A percentile compares a stretch with the other conserved stretches of the same genome.
Conservation (phyloP, 2,797 vertebrate species). For the Megaceryle alcyon region DNA sequence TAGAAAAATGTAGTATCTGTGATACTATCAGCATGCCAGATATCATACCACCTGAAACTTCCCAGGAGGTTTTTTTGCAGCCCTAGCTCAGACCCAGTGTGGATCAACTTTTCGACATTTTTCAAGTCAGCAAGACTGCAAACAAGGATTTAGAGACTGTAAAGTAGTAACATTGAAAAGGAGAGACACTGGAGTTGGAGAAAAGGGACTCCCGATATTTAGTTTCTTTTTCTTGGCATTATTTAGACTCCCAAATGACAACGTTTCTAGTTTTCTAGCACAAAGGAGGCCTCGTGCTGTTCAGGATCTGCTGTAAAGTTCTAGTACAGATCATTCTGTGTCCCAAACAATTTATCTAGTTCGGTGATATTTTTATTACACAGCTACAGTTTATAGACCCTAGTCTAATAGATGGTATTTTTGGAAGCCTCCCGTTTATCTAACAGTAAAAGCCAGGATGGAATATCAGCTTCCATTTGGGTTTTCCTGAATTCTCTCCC, state of each 20-base stretch:
- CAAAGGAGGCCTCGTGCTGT: slow-evolving; percentile 52
- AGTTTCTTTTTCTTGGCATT: slow-evolving; percentile 73
- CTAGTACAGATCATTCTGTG: slow-evolving; percentile 59
- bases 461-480: slow-evolving; percentile 43
- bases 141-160: slow-evolving; percentile 18
- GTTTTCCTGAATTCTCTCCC: slow-evolving; percentile 49
- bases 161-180: slow-evolving; percentile 27
- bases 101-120: slow-evolving; percentile 33
- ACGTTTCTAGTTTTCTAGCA: slow-evolving; percentile 55
- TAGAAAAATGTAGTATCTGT: neutral
- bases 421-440: slow-evolving; percentile 56
- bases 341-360: slow-evolving; percentile 63
- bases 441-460: slow-evolving; percentile 34
- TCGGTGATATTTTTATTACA: slow-evolving; percentile 34
- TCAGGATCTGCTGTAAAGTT: slow-evolving; percentile 47
- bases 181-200: slow-evolving; percentile 19
- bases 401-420: slow-evolving; percentile 46
- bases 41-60: slow-evolving; percentile 42
- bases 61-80: slow-evolving; percentile 46
- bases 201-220: slow-evolving; percentile 34
- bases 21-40: slow-evolving; percentile 18
- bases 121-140: slow-evolving; percentile 24
- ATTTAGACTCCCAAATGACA: slow-evolving; percentile 63
- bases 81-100: neutral
- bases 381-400: slow-evolving; percentile 51